Evolutionary conservation across 1,140 invertebrate genomes (phyloP).

Genomic region (Elysia chlorotica): DNA sequence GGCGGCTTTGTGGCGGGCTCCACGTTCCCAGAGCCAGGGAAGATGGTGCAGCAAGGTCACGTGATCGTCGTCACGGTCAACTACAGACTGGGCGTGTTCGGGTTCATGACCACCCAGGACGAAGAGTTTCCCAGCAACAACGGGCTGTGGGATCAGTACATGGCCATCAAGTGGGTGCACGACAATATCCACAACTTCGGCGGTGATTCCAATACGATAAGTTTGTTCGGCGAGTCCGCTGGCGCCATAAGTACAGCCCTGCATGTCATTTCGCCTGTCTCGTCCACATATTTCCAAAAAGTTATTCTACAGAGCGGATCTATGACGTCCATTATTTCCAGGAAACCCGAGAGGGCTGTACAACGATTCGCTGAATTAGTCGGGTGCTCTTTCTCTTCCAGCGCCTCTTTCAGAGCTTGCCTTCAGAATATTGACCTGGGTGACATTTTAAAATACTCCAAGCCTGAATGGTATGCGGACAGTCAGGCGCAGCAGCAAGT

Average conservation of each 20-base stretch:
- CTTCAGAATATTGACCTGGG: background rate
- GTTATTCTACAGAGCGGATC: slow-evolving; percentile 40
- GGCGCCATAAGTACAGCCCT: slow-evolving; percentile 69
- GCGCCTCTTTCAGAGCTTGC: background rate
- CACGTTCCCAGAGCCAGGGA: slow-evolving; percentile 14
- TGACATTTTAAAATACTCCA: background rate
- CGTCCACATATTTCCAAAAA: slow-evolving; percentile 49
- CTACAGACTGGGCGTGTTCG: slow-evolving; percentile 60
- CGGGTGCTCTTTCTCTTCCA: background rate
- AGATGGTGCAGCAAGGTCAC: slow-evolving; percentile 8
- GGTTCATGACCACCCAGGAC: slow-evolving; percentile 89
- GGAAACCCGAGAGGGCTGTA: background rate
- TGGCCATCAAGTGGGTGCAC: slow-evolving; percentile 67
- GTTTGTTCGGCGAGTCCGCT: slow-evolving; percentile 90
- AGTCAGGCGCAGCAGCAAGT: background rate
- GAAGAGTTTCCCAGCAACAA: slow-evolving; percentile 92
- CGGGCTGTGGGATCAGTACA: slow-evolving; percentile 87
- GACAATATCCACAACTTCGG: slow-evolving; percentile 89
- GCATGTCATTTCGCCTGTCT: slow-evolving; percentile 38
- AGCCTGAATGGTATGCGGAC: background rate
- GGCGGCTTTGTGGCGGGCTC: slow-evolving; percentile 26
- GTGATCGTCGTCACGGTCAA: slow-evolving; percentile 30
- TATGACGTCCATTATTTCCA: background rate
- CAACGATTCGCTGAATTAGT: background rate
- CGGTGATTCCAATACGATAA: slow-evolving; percentile 84